Evolutionary conservation across 2,113 vertebrate genomes (phyloP), one percentile per base, ranked within the genome.

Genomic region (Anolis sagrei): DNA sequence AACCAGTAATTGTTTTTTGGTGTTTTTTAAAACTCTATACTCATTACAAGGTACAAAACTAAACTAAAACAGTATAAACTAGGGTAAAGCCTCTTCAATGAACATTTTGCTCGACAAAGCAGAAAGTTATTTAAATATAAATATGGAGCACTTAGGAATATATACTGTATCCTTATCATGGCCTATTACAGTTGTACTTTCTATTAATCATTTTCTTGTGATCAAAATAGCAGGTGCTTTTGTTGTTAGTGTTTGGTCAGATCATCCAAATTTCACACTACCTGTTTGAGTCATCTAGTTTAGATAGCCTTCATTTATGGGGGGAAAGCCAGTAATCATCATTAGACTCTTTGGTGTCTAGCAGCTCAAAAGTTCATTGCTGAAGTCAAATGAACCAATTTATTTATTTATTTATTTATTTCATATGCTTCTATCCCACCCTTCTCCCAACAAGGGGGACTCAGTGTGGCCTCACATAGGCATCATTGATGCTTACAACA

Each of bases 281-380:
- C 13, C 54, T 58, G 18, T 58, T 58, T 18, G 3, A 58, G 54
- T 58, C 54, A 58, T 58, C 54, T 58, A 58, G 0, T 58, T 58
- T 14, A 58, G 54, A 58, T 18, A 58, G 13, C 1, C 54, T 18
- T 58, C 54, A 58, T 13, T 13, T 58, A 13, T 58, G 54, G 11
- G 11, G 2, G 54, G 11, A 14, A 1, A 3, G 16, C 11, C 3
- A 14, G 54, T 4, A 93, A 95, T 89, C 94, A 94, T 92, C 93
- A 92, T 93, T 91, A 94, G 95, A 93, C n/a, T 76, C 91, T 94
- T 90, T 88, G 85, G 87, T 68, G 86, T 90, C 89, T 95, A 92
- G 92, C 81, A 79, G 84, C 92, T 93, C 82, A 84, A 89, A 72
- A 92, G 75, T 86, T 90, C 79, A 72, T 86, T 90, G 87, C 84